Base-by-base conservation (phyloP, 2,113 vertebrate species). In the Chamaea fasciata region DNA sequence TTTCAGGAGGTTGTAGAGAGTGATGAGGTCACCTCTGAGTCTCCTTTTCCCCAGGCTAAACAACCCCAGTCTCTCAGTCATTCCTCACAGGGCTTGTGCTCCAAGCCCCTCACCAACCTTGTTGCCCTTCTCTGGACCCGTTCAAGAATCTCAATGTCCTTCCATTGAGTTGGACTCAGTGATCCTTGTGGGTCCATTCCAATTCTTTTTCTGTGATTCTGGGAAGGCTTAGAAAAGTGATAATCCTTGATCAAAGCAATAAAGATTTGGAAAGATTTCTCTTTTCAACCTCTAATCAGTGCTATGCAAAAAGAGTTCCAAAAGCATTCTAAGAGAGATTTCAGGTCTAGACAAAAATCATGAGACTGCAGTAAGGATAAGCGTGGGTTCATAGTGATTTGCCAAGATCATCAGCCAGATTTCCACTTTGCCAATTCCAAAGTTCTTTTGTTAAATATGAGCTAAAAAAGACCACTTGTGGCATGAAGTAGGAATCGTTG, bases 381-480 rank as follows among this genome's bases (percentile, higher is more conserved):
- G 18, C 47, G 39, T 2, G 2, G 4, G 19, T n/a, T 71, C 0
- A 3, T 16, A 70, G 15, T 26, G 2, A 21, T 26, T 37, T 16
- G 21, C 30, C 23, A 42, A 52, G 28, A 13, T 15, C 56, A 82
- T 79, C 23, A 63, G 15, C 18, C 30, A 55, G 39, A 11, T 87
- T 87, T 74, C 28, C n/a, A 30, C 13, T 73, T 56, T 50, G 28
- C 21, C 24, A 33, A 4, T 63, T 82, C 47, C 69, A 82, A 68
- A 84, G 11, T 6, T 42, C 5, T 57, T 33, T 64, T 41, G 28
- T 62, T 46, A 65, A 68, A 68, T 35, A n/a, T 20, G 7, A 55
- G 14, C 33, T 68, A 23, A 71, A 60, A 42, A 33, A 71, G 63
- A 42, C 11, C 20, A 67, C 7, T 42, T 67, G 18, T 5, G 17